These are phyloP conservation scores for Remorina albescens DNA, from an alignment of 2,797 vertebrate genomes.

Conservation along the genomic window DNA sequence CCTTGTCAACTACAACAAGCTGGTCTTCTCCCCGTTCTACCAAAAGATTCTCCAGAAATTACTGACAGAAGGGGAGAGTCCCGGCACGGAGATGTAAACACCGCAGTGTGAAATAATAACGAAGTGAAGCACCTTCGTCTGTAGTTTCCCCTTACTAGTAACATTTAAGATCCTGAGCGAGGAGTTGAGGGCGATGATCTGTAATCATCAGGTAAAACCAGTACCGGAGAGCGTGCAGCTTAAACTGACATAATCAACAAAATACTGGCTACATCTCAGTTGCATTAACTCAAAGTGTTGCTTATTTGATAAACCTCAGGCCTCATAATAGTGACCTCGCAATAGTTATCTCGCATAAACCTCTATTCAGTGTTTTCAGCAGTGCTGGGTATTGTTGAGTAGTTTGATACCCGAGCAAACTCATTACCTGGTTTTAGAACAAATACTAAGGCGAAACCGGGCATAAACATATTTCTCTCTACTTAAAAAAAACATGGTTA, in stretches of 20 bases:
- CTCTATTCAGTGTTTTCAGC: slow-evolving; percentile 24
- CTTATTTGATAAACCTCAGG: slow-evolving; percentile 45
- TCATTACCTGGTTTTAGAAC: slow-evolving; percentile 6
- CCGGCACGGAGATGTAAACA: slow-evolving; percentile 52
- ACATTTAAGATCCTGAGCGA: slow-evolving; percentile 34
- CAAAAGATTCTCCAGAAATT: slow-evolving; percentile 89
- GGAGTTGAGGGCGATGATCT: slow-evolving; percentile 23
- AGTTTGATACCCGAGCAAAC: neutral
- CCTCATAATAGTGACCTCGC: slow-evolving; percentile 26
- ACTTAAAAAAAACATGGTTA: neutral
- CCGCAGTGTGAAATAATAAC: neutral
- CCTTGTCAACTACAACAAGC: slow-evolving; percentile 96
- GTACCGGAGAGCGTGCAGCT: slow-evolving; percentile 14
- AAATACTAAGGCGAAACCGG: neutral
- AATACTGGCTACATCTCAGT: slow-evolving; percentile 21
- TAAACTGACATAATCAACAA: slow-evolving; percentile 11
- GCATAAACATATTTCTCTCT: slow-evolving; percentile 1
- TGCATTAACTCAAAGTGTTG: slow-evolving; percentile 44
- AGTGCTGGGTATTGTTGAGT: neutral
- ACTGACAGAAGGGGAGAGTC: slow-evolving; percentile 71
- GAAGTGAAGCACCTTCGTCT: slow-evolving; percentile 6
- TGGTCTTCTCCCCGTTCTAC: slow-evolving; percentile 96
- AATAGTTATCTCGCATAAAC: neutral
- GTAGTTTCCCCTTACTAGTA: slow-evolving; percentile 17
- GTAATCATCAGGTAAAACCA: neutral